Base-by-base conservation (phyloP, 2,888 invertebrate genomes). In the Dilophus febrilis region DNA sequence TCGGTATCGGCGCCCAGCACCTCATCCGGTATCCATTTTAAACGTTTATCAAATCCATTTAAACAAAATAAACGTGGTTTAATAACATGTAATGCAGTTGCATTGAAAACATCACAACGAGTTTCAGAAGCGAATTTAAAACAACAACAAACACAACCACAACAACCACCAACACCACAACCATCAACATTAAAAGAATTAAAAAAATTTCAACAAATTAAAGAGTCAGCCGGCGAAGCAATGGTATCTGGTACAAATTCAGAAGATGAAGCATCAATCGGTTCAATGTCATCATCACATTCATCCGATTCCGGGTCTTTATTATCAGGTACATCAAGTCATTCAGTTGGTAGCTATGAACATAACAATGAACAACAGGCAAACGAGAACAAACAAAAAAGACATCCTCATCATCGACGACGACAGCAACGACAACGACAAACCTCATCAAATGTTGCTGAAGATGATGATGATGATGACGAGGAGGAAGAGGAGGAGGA, bases 241-340 rank as follows among this genome's bases (percentile, higher is more conserved):
- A 72, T 74, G 64, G 74, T 77, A 27, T 74, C 74, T n/a, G 75
- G 70, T 43, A 68, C 68, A 43, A 69, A 70, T 47, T 71, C 71
- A 1, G 71, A 72, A 49, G 71, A 71, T 47, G 71, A 71, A 49
- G 67, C 66, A 47, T 67, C 59, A 41, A 30, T 30, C 5, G 22
- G 22, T 22, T 22, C 22, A 22, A 22, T 22, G 8, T 14, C 33
- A 29, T 57, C 67, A 32, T 59, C 59, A 44, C 66, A 65, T 7
- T 68, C 67, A 29, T 61, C 65, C 10, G 57, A 67, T 52, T 56
- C 60, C 45, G 56, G 56, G 35, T 38, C 40, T 34, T 22, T 22
- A 22, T 22, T 22, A 22, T 22, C 22, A 8, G 22, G 22, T 22
- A 22, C 22, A 22, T 22, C 22, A 22, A 22, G 22, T 49, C 3